phyloP scores from a whole-genome alignment of 2,113 vertebrate species.

The Callionymus lyra region DNA sequence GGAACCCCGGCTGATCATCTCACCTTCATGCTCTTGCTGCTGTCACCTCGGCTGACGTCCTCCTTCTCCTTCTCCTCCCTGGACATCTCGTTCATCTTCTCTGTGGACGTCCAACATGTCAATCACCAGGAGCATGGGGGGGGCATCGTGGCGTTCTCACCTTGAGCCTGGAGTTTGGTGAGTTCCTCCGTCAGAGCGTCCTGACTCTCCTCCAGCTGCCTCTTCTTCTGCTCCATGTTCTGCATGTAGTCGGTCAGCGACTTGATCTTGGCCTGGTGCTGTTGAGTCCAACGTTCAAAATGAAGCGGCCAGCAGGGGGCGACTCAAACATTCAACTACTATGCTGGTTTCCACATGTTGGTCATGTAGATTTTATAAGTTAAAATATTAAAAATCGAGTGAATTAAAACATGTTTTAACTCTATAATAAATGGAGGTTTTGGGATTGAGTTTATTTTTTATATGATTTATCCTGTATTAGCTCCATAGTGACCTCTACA shows the following conservation, averaged over 20 bases:
- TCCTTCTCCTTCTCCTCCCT: constrained; percentile 54
- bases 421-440: no score
- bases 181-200: constrained; percentile 82
- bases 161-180: constrained; percentile 74
- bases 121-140: not conserved
- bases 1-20: no score
- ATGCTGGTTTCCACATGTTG: no score
- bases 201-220: constrained; percentile 83
- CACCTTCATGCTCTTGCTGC: constrained; percentile 60
- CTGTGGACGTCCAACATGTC: not conserved
- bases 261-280: constrained; percentile 86
- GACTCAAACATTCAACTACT: not conserved
- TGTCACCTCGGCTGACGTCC: constrained; percentile 46
- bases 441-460: no score
- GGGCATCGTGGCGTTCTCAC: constrained; percentile 5
- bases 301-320: not conserved
- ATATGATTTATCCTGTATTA: no score
- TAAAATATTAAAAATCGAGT: no score
- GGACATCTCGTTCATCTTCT: constrained; percentile 58
- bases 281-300: not conserved
- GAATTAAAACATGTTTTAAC: no score
- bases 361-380: no score
- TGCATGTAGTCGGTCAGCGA: constrained; percentile 84
- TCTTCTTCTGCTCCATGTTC: constrained; percentile 83
- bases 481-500: no score